phyloP scores from a whole-genome alignment of 1,140 invertebrate genomes.

The Achatina immaculata region DNA sequence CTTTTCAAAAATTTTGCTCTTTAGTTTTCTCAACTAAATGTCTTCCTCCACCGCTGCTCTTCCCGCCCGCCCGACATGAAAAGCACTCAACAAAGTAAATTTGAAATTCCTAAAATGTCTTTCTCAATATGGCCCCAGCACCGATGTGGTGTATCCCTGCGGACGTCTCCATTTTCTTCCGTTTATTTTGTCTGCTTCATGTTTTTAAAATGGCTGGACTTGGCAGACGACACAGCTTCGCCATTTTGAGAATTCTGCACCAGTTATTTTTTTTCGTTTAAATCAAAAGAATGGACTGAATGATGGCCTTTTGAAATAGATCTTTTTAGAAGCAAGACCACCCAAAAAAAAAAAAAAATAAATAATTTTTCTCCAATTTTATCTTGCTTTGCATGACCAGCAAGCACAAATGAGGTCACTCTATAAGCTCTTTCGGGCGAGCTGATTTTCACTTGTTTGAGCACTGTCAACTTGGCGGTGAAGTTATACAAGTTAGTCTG shows the following conservation, averaged over 20 bases:
- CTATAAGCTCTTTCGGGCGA: neutral
- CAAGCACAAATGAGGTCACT: neutral
- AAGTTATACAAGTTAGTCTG: too few species aligned
- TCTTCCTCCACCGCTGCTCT: too few species aligned
- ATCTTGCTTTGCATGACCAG: neutral
- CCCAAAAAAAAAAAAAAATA: neutral
- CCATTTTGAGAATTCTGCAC: neutral
- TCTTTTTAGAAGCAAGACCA: too few species aligned
- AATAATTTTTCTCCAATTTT: neutral
- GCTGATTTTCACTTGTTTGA: too few species aligned
- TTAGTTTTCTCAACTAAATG: too few species aligned
- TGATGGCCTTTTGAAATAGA: too few species aligned
- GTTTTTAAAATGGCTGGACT: neutral
- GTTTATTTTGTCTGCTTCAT: neutral
- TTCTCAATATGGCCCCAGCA: neutral
- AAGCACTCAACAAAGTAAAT: neutral
- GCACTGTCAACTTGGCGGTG: too few species aligned
- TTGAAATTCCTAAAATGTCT: constrained; percentile 20
- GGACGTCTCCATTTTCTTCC: neutral
- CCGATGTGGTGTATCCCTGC: neutral
- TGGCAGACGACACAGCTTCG: constrained; percentile 13
- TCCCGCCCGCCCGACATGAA: too few species aligned
- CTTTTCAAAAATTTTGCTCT: too few species aligned
- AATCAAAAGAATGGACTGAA: neutral
- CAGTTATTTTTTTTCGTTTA: neutral